Evolutionary conservation across 2,113 vertebrate genomes (phyloP).

Genomic region (Lethenteron reissneri): DNA sequence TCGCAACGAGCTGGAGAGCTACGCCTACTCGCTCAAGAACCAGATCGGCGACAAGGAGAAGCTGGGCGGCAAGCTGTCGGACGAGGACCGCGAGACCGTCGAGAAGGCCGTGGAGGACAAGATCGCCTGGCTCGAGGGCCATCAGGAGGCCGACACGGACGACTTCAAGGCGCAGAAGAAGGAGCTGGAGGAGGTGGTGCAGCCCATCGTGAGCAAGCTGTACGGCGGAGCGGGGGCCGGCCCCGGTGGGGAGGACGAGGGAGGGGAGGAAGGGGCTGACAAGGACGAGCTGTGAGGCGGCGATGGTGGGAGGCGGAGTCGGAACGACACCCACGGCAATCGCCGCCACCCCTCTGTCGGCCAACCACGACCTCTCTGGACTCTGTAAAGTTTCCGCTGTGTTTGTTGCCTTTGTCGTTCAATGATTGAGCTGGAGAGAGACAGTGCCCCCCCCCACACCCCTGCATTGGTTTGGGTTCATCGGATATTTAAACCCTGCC

Average conservation of each 20-base stretch:
- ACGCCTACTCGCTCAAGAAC: conserved; percentile 86
- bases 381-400: neutral
- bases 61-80: conserved; percentile 70
- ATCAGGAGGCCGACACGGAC: conserved; percentile 72
- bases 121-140: conserved; percentile 87
- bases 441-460: neutral
- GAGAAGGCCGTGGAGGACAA: conserved; percentile 89
- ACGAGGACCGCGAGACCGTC: conserved; percentile 73
- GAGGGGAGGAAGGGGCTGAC: conserved; percentile 27
- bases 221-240: conserved; percentile 48
- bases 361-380: neutral
- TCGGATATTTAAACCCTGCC: no score
- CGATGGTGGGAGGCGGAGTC: neutral
- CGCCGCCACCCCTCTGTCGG: no score
- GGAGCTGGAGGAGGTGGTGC: conserved; percentile 79
- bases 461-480: neutral
- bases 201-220: conserved; percentile 80
- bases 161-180: conserved; percentile 93
- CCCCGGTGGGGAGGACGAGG: conserved; percentile 40
- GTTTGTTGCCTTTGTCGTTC: neutral
- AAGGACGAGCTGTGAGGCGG: conserved; percentile 78
- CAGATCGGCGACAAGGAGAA: conserved; percentile 93
- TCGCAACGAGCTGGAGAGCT: conserved; percentile 76
- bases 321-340: no score
- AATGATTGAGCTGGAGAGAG: neutral